phyloP scores from a whole-genome alignment of 2,888 invertebrate genomes.

The Oxyscelio sp. region DNA sequence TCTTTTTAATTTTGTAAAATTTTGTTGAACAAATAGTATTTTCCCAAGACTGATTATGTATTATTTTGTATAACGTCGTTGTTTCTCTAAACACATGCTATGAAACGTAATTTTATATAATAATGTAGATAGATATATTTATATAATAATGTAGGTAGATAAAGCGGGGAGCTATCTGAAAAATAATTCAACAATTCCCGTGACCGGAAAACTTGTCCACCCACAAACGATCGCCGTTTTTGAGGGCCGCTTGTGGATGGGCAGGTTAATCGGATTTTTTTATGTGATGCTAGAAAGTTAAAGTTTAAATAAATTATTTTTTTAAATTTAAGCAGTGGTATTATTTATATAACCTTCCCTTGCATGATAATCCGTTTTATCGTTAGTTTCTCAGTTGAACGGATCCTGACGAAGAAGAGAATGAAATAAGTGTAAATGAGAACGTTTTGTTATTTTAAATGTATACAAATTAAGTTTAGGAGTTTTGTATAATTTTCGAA shows the following conservation, averaged over 20 bases:
- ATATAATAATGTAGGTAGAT: conserved; percentile 3
- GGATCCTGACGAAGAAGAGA: too few species aligned
- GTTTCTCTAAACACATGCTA: conserved; percentile 61
- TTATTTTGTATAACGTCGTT: conserved; percentile 58
- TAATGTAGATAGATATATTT: conserved; percentile 29
- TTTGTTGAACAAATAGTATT: conserved; percentile 36
- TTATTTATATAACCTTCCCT: too few species aligned
- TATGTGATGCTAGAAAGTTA: conserved; percentile 43
- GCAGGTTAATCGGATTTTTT: conserved; percentile 16
- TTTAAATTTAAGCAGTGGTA: too few species aligned
- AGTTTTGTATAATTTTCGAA: too few species aligned
- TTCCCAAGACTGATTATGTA: conserved; percentile 59
- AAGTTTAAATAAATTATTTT: conserved; percentile 23
- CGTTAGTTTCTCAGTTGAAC: too few species aligned
- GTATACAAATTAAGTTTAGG: too few species aligned
- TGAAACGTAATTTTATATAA: conserved; percentile 38
- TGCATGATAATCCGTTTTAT: too few species aligned
- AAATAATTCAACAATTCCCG: conserved; percentile 49
- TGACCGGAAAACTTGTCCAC: conserved; percentile 11
- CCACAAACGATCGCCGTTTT: neutral
- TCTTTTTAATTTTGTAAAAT: neutral
- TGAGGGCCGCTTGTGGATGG: neutral
- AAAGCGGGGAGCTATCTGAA: conserved; percentile 17
- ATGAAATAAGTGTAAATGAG: too few species aligned
- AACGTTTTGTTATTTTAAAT: too few species aligned